Conservation (phyloP, 2,888 invertebrate species). For the Arge pagana region DNA sequence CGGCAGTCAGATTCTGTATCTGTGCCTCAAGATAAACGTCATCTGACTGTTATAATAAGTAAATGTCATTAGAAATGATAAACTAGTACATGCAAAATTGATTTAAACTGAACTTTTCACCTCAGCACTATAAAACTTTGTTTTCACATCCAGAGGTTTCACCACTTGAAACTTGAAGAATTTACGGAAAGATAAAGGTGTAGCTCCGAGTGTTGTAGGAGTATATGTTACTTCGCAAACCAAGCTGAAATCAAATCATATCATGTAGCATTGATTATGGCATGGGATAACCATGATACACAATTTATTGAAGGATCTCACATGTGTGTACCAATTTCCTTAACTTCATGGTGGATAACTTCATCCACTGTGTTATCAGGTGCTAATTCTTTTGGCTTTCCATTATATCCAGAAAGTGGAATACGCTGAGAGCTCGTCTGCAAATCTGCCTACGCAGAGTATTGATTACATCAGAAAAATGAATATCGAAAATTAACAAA, state of each 20-base stretch:
- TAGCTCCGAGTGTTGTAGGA: conserved; percentile 63
- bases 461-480: conserved; percentile 5
- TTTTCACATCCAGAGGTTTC: conserved; percentile 97
- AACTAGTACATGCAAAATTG: conserved; percentile 61
- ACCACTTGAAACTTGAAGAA: conserved; percentile 98
- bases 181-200: conserved; percentile 87
- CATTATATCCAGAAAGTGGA: conserved; percentile 75
- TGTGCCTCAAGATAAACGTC: conserved; percentile 76
- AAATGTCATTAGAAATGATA: conserved; percentile 1
- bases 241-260: conserved; percentile 64
- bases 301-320: conserved; percentile 55
- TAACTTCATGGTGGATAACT: conserved; percentile 98
- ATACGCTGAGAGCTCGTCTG: conserved; percentile 92
- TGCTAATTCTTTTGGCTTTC: conserved; percentile 60
- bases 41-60: conserved; percentile 61
- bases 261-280: neutral
- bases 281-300: neutral
- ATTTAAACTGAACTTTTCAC: conserved; percentile 50
- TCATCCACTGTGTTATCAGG: conserved; percentile 90
- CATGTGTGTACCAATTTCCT: conserved; percentile 98
- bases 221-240: conserved; percentile 96
- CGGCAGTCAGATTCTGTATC: conserved; percentile 92
- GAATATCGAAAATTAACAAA: conserved; percentile 1
- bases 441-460: conserved; percentile 87
- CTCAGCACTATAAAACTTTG: conserved; percentile 96